Evolutionary conservation across 2,797 vertebrate species (phyloP), one percentile per base, ranked within the genome.

Genomic region (Gallinago nigripennis): DNA sequence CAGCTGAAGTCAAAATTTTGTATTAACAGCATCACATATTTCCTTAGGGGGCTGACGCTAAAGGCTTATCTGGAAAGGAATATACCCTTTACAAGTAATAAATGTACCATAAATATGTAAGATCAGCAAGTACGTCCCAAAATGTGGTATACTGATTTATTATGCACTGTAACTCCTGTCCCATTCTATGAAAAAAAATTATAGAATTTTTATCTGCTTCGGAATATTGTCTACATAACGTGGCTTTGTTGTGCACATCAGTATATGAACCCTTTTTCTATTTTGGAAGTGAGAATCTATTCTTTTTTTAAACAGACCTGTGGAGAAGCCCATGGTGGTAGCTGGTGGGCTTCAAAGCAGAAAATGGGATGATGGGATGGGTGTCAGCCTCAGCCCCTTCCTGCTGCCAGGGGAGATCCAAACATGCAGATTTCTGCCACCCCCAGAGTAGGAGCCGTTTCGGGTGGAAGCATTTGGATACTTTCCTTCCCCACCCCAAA

Each of bases 321-420:
- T 0, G 4, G 14, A 81, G 61, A 57, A 39, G 12, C 9, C 56
- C 10, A 9, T 21, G 28, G 25, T 58, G 41, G 19, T 16, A 50
- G 19, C n/a, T 48, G 45, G 11, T 43, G 27, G 18, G 16, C 45
- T 79, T n/a, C 75, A 78, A 33, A 27, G 19, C 6, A 45, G 69
- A 63, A 31, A 33, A 1, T 3, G 28, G 41, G 28, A 11, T 20
- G 28, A 11, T 20, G 10, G 9, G 21, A 1, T 78, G 27, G 56
- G 18, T 53, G 19, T 8, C 35, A 68, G 23, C 16, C 16, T 78
- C 43, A 25, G 25, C 45, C 46, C 43, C 30, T 86, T 77, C 33
- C 35, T 18, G 9, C 27, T 58, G 7, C 3, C 3, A 2, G 7
- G 6, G 9, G 7, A 64, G 12, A 51, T 10, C 4, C 1, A 87